Evolutionary conservation across 2,113 vertebrate species (phyloP), one percentile per base, ranked within the genome.

Genomic region (Colinus virginianus): DNA sequence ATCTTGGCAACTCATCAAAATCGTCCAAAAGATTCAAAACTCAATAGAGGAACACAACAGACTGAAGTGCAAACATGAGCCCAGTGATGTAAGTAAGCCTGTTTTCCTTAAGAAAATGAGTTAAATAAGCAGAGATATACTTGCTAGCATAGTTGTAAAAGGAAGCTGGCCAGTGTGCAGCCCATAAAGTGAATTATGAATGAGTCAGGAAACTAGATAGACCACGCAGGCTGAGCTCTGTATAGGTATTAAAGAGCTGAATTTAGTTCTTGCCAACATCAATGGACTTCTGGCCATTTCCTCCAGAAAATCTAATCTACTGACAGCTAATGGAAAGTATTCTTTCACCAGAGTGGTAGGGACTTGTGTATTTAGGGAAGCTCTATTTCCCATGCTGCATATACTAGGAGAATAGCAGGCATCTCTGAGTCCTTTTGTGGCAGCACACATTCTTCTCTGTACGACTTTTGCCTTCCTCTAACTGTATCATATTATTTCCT

Each of bases 341-440:
- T 83, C 56, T 89, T 83, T 77, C 4, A 1, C 32, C 66, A 63
- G 34, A 92, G 46, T 43, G 15, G 28, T 43, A 69, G 25, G 13
- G 42, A 84, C 32, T 49, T n/a, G 53, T 8, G 3, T 75, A 64
- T 59, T 79, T 70, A 90, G 34, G 45, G 38, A 76, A 96, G 75
- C 38, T 92, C 20, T 93, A 34, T 89, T 88, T 92, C 48, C 86
- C 32, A 62, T 58, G 70, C 55, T 0, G 0, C 75, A 28, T 15
- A 42, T 59, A 69, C 17, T 88, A 49, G 89, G 67, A 82, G 71
- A 89, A 92, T 85, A 94, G 38, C 38, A 79, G 70, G 49, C 19
- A 74, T 46, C 40, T 82, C 36, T 67, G 59, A 69, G 79, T 42
- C 1, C 1, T 92, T 82, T 82, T 84, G n/a, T 82, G 74, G 45